Evolutionary conservation across 2,113 vertebrate species (phyloP), one percentile per base, ranked within the genome.

Genomic region (Leuciscus idus): DNA sequence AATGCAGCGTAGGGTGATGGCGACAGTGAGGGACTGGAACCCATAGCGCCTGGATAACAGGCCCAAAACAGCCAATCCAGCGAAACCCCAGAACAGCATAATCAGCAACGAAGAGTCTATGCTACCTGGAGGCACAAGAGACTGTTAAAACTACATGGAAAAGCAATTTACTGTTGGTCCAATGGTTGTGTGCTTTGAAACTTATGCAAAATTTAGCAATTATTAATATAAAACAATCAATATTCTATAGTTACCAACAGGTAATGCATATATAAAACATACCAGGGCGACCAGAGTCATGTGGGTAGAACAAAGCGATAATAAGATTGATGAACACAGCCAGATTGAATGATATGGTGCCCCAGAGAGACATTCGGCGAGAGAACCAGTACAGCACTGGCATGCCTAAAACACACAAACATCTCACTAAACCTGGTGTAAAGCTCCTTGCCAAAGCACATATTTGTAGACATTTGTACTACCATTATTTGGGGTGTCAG

Each of bases 251-350:
- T n/a, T n/a, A 66, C 10, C 61, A 43, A 36, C 8, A 36, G 17
- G 17, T n/a, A 68, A 13, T 23, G 26, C 57, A 86, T 62, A 74
- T 17, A 23, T 10, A 75, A 3, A 3, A 59, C 79, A 17, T 88
- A 99, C 17, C 97, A 55, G 75, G 0, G 93, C 93, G 92, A 70
- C 92, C 96, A 0, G 96, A 96, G 91, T 96, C 92, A 0, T 98
- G 98, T 1, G 98, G 98, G 92, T 98, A 99, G 94, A 99, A 99
- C 91, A 99, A 97, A 88, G 98, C 98, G 2, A 99, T 99, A 93
- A 99, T 98, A 91, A 99, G 96, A 93, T 99, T 99, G 95, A 99
- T 96, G 90, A 99, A 98, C 88, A 99, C 97, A 0, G 98, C 98
- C 85, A 99, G 95, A 90, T 98, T 99, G 93, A 99, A 99, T 90